Conservation (phyloP, 2,797 vertebrate genomes). For the Halcyon badia region DNA sequence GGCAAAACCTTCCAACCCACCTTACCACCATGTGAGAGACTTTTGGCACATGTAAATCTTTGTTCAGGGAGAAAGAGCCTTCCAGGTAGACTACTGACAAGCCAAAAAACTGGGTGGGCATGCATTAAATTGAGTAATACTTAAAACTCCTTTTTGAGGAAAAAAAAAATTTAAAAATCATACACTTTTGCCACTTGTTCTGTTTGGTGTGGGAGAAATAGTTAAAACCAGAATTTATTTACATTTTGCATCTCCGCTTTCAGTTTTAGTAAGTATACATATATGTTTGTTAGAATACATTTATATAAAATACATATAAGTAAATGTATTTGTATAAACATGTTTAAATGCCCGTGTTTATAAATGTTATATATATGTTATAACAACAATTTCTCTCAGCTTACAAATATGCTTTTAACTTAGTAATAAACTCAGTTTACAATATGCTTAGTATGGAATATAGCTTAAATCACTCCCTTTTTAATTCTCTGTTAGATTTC, state of each 20-base stretch:
- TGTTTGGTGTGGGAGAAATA: background rate
- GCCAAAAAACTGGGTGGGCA: background rate
- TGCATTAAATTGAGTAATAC: background rate
- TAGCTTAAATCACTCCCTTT: background rate
- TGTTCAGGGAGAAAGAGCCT: background rate
- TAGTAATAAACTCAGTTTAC: background rate
- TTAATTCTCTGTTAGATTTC: background rate
- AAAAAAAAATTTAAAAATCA: background rate
- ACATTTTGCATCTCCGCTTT: background rate
- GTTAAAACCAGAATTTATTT: background rate
- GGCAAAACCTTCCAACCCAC: background rate
- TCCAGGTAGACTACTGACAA: background rate
- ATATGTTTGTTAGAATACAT: background rate
- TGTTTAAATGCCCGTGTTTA: background rate
- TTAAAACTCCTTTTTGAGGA: accelerated
- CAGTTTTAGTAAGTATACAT: background rate
- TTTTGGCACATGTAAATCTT: background rate
- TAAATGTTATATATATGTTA: background rate
- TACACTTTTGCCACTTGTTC: background rate
- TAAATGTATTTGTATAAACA: background rate
- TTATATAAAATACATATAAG: background rate
- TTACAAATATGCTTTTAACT: background rate
- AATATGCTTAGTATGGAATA: background rate
- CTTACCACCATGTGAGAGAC: background rate
- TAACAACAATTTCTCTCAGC: background rate